These are phyloP conservation scores for Athalia cordata DNA, from an alignment of 2,888 invertebrate genomes.

Conservation along the genomic window DNA sequence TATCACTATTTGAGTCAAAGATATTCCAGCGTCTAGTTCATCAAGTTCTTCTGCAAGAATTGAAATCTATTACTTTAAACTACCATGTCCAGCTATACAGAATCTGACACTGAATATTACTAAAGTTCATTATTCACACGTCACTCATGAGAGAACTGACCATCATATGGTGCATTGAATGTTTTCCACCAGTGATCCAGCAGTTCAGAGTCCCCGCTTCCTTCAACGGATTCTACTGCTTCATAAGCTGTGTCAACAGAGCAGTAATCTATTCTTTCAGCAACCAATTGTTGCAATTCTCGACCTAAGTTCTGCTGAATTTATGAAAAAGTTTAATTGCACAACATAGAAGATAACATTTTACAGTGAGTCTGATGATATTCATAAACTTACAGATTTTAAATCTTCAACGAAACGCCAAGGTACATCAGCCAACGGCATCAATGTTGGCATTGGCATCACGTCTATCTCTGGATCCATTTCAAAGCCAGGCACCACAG, in stretches of 20 bases:
- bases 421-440: constrained; percentile 70
- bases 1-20: constrained; percentile 72
- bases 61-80: background rate
- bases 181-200: constrained; percentile 68
- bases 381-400: constrained; percentile 64
- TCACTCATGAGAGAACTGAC: constrained; percentile 49
- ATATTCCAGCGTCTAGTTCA: constrained; percentile 74
- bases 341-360: constrained; percentile 7
- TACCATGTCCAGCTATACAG: too few species aligned
- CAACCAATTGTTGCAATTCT: constrained; percentile 63
- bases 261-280: constrained; percentile 76
- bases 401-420: constrained; percentile 74
- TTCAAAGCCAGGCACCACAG: constrained; percentile 79
- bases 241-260: constrained; percentile 79
- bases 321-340: constrained; percentile 1
- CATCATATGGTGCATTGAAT: constrained; percentile 64
- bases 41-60: constrained; percentile 74
- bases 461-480: constrained; percentile 69
- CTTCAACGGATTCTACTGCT: constrained; percentile 78
- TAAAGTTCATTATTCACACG: too few species aligned
- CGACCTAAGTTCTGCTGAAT: constrained; percentile 58
- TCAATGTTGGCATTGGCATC: constrained; percentile 62
- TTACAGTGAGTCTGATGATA: background rate
- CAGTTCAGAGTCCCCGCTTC: constrained; percentile 66
- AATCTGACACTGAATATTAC: too few species aligned